Percentiles rank a stretch among this genome's conserved stretches.
phyloP scores from a whole-genome alignment of 2,888 invertebrate species.

The Diarsia rubi region DNA sequence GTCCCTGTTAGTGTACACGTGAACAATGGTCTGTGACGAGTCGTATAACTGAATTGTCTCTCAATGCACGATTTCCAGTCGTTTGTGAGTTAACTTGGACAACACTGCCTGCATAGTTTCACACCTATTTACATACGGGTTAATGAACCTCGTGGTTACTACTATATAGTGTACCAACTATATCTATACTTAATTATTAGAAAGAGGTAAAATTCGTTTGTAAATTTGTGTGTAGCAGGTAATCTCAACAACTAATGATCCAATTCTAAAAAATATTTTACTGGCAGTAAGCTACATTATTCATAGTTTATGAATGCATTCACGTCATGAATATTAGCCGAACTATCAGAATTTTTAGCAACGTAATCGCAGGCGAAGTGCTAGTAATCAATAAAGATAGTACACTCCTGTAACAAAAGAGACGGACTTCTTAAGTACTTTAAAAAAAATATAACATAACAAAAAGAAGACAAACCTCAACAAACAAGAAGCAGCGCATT shows the following conservation, averaged over 20 bases:
- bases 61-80: conserved; percentile 40
- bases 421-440: conserved; percentile 22
- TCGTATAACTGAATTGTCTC: conserved; percentile 46
- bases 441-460: conserved; percentile 36
- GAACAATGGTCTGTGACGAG: conserved; percentile 54
- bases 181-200: too few species aligned
- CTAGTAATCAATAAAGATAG: background rate
- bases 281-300: too few species aligned
- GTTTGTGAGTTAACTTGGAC: conserved; percentile 51
- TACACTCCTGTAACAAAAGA: conserved; percentile 6
- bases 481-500: conserved; percentile 52
- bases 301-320: too few species aligned
- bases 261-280: too few species aligned
- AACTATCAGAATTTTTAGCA: too few species aligned
- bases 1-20: conserved; percentile 30
- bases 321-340: too few species aligned
- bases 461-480: conserved; percentile 48
- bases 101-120: conserved; percentile 17
- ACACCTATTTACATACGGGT: conserved; percentile 42
- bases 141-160: conserved; percentile 9
- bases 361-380: too few species aligned
- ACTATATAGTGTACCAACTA: background rate
- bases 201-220: too few species aligned
- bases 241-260: too few species aligned
- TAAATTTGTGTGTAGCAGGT: too few species aligned